Conservation (phyloP, 2,888 invertebrate species). For the Drosophila cracens region DNA sequence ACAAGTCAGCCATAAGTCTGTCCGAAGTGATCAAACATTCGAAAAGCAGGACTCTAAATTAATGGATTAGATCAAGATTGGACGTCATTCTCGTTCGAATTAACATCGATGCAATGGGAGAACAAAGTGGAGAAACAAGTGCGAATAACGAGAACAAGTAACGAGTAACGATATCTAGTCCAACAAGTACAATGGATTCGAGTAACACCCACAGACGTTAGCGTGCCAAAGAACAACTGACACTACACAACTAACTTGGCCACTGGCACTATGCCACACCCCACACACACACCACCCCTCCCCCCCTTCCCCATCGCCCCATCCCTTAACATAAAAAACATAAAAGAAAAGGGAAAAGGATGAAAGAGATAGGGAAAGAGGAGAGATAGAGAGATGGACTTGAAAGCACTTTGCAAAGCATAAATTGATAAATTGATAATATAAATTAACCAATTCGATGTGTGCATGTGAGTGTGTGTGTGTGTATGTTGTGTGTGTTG, state of each 20-base stretch:
- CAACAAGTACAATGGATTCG: constrained; percentile 28
- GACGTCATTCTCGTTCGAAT: background rate
- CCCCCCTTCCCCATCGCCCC: background rate
- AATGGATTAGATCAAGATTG: background rate
- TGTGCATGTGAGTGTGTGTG: constrained; percentile 22
- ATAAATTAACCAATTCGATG: constrained; percentile 76
- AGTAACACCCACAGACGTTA: constrained; percentile 43
- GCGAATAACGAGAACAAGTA: background rate
- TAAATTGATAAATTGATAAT: constrained; percentile 80
- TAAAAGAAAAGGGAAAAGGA: too few relatives aligned
- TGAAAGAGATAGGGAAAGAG: too few relatives aligned
- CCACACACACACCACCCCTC: background rate
- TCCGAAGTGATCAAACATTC: background rate
- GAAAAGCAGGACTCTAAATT: background rate
- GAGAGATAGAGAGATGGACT: background rate
- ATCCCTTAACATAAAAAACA: too few relatives aligned
- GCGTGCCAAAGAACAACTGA: constrained; percentile 60
- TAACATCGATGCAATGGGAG: too few relatives aligned
- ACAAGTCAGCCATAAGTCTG: background rate
- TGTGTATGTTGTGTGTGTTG: constrained; percentile 5
- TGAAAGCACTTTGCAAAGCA: constrained; percentile 73
- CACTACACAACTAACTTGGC: constrained; percentile 39
- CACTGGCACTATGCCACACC: constrained; percentile 21
- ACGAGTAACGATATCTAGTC: background rate
- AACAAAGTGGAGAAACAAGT: background rate